phyloP scores from a whole-genome alignment of 2,888 invertebrate genomes.

The Erebia aethiops region DNA sequence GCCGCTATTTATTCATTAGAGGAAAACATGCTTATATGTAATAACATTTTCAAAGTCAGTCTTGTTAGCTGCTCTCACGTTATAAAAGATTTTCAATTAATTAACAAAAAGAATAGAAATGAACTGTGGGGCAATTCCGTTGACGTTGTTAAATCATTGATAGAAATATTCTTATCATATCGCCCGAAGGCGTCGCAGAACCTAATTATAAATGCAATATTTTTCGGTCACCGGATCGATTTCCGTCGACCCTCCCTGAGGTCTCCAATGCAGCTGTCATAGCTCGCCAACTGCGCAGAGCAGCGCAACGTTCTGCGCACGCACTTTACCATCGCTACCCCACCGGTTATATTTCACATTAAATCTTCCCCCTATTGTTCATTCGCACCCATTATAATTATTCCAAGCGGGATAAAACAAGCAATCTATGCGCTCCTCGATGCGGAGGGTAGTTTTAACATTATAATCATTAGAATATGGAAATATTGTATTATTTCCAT shows the following conservation, averaged over 20 bases:
- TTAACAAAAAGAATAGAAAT: no score
- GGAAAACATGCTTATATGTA: no score
- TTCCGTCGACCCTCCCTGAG: slow-evolving; percentile 49
- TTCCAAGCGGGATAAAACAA: slow-evolving; percentile 49
- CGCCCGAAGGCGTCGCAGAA: not conserved
- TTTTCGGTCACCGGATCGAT: slow-evolving; percentile 48
- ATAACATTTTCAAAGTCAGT: no score
- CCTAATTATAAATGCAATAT: slow-evolving; percentile 35
- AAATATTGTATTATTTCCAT: not conserved
- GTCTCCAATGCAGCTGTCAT: slow-evolving; percentile 42
- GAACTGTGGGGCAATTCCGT: no score
- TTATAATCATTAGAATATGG: slow-evolving; percentile 12
- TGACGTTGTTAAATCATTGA: no score
- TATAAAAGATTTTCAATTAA: no score
- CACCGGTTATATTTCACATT: slow-evolving; percentile 59
- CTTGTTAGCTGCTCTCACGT: no score
- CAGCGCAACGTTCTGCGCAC: slow-evolving; percentile 56
- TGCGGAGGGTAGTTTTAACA: slow-evolving; percentile 15
- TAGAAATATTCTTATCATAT: not conserved
- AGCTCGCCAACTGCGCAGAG: slow-evolving; percentile 65
- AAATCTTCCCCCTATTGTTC: slow-evolving; percentile 62
- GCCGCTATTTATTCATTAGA: no score
- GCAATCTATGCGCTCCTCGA: slow-evolving; percentile 40
- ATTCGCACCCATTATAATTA: slow-evolving; percentile 60
- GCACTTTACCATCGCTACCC: slow-evolving; percentile 52